Conservation (phyloP, 2,888 invertebrate genomes). For the Tolmerus cingulatus region DNA sequence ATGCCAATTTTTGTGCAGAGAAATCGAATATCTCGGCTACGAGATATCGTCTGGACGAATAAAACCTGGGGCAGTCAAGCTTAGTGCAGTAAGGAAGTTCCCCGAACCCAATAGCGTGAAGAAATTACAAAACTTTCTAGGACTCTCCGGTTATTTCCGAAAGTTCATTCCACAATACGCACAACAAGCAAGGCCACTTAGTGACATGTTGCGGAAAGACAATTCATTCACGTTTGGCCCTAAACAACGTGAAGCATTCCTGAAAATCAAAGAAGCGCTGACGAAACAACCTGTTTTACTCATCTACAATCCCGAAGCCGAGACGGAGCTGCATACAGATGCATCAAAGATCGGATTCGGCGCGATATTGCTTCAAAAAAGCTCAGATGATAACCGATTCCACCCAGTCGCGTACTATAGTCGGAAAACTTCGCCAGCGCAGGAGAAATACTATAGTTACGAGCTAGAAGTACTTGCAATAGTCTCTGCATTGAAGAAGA, state of each 20-base stretch:
- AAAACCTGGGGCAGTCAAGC: neutral
- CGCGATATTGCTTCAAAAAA: conserved; percentile 49
- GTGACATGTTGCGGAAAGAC: neutral
- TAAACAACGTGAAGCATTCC: conserved; percentile 43
- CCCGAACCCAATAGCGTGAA: too few relatives aligned
- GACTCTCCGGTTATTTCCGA: conserved; percentile 51
- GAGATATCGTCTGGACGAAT: too few relatives aligned
- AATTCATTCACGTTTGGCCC: conserved; percentile 44
- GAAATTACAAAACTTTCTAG: conserved; percentile 51
- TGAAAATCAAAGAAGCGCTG: conserved; percentile 45
- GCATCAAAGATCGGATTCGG: conserved; percentile 50
- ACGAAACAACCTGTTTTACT: conserved; percentile 45
- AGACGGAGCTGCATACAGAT: conserved; percentile 50
- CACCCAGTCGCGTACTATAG: conserved; percentile 12
- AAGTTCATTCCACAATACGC: neutral
- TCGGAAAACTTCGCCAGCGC: conserved; percentile 35
- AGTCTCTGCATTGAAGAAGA: conserved; percentile 49
- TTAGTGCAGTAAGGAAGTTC: too few relatives aligned
- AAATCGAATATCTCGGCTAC: too few relatives aligned
- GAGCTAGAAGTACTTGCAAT: conserved; percentile 43
- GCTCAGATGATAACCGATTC: conserved; percentile 39
- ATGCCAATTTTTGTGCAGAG: too few relatives aligned
- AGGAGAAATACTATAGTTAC: conserved; percentile 45
- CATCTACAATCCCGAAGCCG: conserved; percentile 46
- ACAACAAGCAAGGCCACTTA: conserved; percentile 45